These are phyloP conservation scores for Toxotes lorentzi DNA, from an alignment of 2,797 vertebrate genomes.

Conservation along the genomic window DNA sequence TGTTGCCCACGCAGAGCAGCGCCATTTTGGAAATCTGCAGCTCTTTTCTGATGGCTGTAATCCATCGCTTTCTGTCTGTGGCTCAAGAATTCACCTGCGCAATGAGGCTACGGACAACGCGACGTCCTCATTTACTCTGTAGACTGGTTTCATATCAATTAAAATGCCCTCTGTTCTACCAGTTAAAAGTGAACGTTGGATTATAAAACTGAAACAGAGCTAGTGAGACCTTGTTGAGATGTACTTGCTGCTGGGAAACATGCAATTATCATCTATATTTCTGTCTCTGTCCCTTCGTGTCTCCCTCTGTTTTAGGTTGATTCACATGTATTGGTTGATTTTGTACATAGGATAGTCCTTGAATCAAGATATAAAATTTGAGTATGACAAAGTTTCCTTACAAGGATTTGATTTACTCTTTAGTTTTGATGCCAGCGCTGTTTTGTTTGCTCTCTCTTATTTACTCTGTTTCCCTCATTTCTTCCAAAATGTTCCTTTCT, in stretches of 20 bases:
- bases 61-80: constrained; percentile 32
- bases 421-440: constrained; percentile 7
- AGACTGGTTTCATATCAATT: neutral
- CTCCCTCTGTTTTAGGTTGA: constrained; percentile 8
- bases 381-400: neutral
- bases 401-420: constrained; percentile 27
- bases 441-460: constrained; percentile 23
- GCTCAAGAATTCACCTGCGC: constrained; percentile 54
- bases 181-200: constrained; percentile 11
- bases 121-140: neutral
- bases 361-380: constrained; percentile 7
- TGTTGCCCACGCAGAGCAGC: constrained; percentile 75
- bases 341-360: neutral
- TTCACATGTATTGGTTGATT: constrained; percentile 11
- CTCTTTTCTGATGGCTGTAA: constrained; percentile 57
- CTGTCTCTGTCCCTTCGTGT: constrained; percentile 6
- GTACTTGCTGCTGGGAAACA: constrained; percentile 35
- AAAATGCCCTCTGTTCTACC: neutral
- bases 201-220: constrained; percentile 17
- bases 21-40: constrained; percentile 81
- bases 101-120: constrained; percentile 6
- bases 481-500: constrained; percentile 15
- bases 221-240: constrained; percentile 20
- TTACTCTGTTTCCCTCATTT: neutral
- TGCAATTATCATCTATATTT: constrained; percentile 51